Base-by-base conservation (phyloP, 1,140 invertebrate species). In the Megathymus violae region DNA sequence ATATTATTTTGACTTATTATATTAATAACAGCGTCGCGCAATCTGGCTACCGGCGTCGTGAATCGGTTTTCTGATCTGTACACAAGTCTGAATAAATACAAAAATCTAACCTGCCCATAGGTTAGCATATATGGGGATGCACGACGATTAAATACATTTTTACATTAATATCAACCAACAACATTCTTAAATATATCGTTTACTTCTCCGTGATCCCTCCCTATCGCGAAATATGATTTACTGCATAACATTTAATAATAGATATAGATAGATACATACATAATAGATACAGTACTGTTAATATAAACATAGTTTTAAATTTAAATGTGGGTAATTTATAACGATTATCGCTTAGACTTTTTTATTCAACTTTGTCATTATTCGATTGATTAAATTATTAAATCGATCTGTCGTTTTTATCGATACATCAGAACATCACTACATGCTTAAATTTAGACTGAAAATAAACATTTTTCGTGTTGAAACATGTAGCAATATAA, bases 101-200 rank as follows among this genome's bases (percentile, higher is more conserved):
- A 54, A 52, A 54, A 52, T 40, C 74, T 78, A 80, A 16, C 76
- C 76, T 84, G 78, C n/a, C n/a, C n/a, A n/a, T n/a, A n/a, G n/a
- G n/a, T n/a, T 71, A 59, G 38, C 41, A 56, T 62, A 62, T 38
- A 40, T 52, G 36, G 77, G 73, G 69, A 71, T 74, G 74, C 59
- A 76, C 67, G 63, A 46, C 74, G 83, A 77, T 82, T 85, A 88
- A 79, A 86, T 85, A 85, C 71, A 79, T 81, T 82, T 84, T 78
- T 82, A 82, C 78, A 80, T 76, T 47, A 74, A 80, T 78, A 78
- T 85, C 78, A 86, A 88, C 71, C 77, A 86, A 88, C 83, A 88
- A 85, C 76, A 68, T 78, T 72, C 69, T 74, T 69, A 69, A 82
- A 79, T 68, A 74, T 73, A 72, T 36, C 54, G 52, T 64, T 51